phyloP scores from a whole-genome alignment of 2,797 vertebrate genomes.

The Acanthornis magna region DNA sequence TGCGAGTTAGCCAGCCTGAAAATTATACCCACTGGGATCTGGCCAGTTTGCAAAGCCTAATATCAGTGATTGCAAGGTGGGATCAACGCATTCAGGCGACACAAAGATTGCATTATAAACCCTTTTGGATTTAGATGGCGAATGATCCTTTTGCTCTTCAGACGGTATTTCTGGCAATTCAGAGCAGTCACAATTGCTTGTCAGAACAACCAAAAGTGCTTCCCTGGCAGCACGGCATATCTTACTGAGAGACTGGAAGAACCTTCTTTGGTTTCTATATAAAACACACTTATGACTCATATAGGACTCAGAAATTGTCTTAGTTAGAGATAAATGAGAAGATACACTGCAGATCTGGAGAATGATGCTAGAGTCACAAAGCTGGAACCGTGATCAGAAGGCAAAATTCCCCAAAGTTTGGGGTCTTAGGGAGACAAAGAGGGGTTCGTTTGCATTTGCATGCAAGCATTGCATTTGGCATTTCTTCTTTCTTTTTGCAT shows the following conservation, averaged over 20 bases:
- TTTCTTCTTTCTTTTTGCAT: background rate
- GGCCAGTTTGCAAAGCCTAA: conserved; percentile 54
- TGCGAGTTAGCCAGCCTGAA: conserved; percentile 52
- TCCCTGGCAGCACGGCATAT: conserved; percentile 63
- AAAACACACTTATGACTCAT: conserved; percentile 69
- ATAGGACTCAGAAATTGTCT: conserved; percentile 65
- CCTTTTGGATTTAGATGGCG: conserved; percentile 66
- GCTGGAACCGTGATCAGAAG: conserved; percentile 34
- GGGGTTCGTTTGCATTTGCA: background rate
- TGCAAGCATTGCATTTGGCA: background rate
- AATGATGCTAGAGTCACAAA: conserved; percentile 55
- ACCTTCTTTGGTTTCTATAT: conserved; percentile 72
- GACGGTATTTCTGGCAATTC: conserved; percentile 74
- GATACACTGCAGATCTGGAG: conserved; percentile 51
- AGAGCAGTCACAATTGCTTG: conserved; percentile 55
- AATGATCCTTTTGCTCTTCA: conserved; percentile 69
- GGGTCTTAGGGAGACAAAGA: background rate
- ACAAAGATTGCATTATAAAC: conserved; percentile 68
- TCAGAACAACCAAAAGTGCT: conserved; percentile 68
- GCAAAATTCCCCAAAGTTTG: background rate
- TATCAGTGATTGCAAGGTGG: conserved; percentile 51
- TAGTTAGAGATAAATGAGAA: conserved; percentile 68
- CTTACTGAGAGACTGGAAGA: conserved; percentile 72
- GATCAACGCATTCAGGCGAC: conserved; percentile 11
- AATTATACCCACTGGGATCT: conserved; percentile 61